Evolutionary conservation across 2,888 invertebrate species (phyloP), one percentile per base, ranked within the genome.

Genomic region (Boloria euphrosyne): DNA sequence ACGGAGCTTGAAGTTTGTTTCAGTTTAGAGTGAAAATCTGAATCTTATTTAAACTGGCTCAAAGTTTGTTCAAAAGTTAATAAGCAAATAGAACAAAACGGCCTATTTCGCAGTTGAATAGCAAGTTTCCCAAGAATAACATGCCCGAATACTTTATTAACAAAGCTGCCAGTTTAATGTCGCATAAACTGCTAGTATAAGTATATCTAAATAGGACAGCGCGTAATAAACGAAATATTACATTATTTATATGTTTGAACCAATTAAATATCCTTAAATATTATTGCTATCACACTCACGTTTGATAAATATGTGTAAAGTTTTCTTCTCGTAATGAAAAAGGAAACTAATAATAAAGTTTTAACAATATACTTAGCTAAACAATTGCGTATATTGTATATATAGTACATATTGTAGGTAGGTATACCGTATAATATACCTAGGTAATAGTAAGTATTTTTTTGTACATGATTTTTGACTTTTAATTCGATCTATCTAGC

Each of bases 1-100:
- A 16, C 51, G 43, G 52, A 51, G 16, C 17, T 43, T 38, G 4
- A 51, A 51, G 14, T 51, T 47, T 52, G n/a, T 52, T 62, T 52
- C 46, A 44, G 7, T 46, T 62, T 62, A 16, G 6, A 52, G 17
- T 52, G 27, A 52, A 52, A 44, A 52, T 44, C 47, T 38, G 43
- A 55, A 55, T 62, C 62, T 43, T 55, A 55, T 49, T 63, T 50
- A 50, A 63, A 44, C 43, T 63, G 54, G 18, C 47, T 49, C 13
- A 38, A 50, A 49, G 46, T 63, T 63, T 49, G 55, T 55, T 38
- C 46, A 13, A 53, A 62, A 62, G 62, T 47, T 31, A 2, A 49
- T 52, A 62, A 62, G 17, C 53, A 62, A 50, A 27, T 51, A 44
- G 22, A 18, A 51, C 60, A 44, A 61, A 38, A 53, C 53, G 38